Base-by-base conservation (phyloP, 2,113 vertebrate species). In the Eretmochelys imbricata region DNA sequence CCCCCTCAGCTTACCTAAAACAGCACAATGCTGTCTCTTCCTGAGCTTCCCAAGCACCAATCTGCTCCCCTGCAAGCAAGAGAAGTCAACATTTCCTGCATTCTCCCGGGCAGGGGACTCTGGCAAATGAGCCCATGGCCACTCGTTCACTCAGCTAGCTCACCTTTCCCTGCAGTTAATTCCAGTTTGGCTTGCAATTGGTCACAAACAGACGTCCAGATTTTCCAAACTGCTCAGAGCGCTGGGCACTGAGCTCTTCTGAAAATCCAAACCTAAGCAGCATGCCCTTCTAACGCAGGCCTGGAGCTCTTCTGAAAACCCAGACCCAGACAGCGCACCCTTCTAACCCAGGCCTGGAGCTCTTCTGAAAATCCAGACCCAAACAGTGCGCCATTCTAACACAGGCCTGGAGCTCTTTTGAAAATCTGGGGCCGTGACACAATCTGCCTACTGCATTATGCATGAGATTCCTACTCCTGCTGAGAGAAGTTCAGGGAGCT, bases 401-500 rank as follows among this genome's bases (percentile, higher is more conserved):
- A 8, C 65, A 10, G 16, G 19, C 35, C 59, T 19, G 35, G 35
- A 19, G 35, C 19, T 72, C 19, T 72, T 72, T 10, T 38, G 6
- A 79, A 72, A 72, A 80, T 8, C 29, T 24, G 24, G 10, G 22
- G 38, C n/a, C 9, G 8, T 38, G 20, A 22, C 35, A 72, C 65
- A 72, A 20, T 72, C n/a, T 69, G 42, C 84, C 3, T 27, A 10
- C 4, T 27, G 12, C 4, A 3, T 16, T 0, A 0, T 3, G n/a
- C 3, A 6, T 10, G 4, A 27, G 25, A 31, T 10, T 46, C 54
- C 38, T 57, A 54, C 24, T 16, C 38, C 20, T 48, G 24, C 42
- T 65, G 31, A 69, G 46, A 79, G 12, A 57, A 49, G 55, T 7
- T 25, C 19, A 22, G 17, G n/a, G 19, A 38, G 19, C 65, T n/a